phyloP scores from a whole-genome alignment of 2,888 invertebrate species.

The Catocala fraxini region DNA sequence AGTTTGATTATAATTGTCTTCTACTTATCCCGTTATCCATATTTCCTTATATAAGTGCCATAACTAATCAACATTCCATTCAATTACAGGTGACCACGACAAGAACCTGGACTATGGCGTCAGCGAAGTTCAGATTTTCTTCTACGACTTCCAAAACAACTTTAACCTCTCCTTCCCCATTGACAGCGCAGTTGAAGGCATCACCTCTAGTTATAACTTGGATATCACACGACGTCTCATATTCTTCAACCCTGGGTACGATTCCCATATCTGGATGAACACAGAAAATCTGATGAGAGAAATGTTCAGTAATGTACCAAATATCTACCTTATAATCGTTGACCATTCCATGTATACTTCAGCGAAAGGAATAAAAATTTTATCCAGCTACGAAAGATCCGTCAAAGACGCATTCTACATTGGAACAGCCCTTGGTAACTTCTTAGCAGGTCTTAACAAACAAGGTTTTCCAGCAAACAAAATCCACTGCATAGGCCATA shows the following conservation, averaged over 20 bases:
- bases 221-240: conserved; percentile 71
- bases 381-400: conserved; percentile 78
- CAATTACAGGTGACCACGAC: conserved; percentile 75
- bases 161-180: conserved; percentile 70
- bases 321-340: conserved; percentile 75
- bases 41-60: too few relatives aligned
- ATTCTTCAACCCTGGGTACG: conserved; percentile 81
- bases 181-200: conserved; percentile 63
- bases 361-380: conserved; percentile 64
- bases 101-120: conserved; percentile 67
- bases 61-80: not conserved
- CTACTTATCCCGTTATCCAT: too few relatives aligned
- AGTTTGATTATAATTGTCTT: too few relatives aligned
- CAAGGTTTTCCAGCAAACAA: conserved; percentile 72
- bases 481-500: conserved; percentile 79
- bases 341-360: conserved; percentile 80
- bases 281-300: conserved; percentile 74
- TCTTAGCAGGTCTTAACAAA: conserved; percentile 65
- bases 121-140: conserved; percentile 69
- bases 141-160: conserved; percentile 81
- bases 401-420: conserved; percentile 72
- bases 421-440: conserved; percentile 68
- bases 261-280: conserved; percentile 73
- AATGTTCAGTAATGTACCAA: conserved; percentile 71
- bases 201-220: conserved; percentile 68